Conservation (phyloP, 2,113 vertebrate genomes). For the Pleuronectes platessa region DNA sequence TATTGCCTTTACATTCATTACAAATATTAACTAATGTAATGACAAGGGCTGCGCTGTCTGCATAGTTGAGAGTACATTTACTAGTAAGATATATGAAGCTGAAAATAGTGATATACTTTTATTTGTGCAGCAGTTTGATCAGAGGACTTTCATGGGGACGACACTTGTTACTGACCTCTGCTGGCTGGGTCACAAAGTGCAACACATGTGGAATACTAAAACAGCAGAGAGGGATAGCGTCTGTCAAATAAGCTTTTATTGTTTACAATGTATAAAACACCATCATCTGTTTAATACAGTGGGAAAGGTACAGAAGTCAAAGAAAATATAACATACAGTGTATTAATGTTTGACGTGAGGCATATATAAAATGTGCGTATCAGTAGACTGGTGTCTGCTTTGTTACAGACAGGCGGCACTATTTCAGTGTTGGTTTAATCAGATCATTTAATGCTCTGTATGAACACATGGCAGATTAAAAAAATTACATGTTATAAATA, state of each 20-base stretch:
- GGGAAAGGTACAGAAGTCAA: background rate
- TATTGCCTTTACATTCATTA: too few species aligned
- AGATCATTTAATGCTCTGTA: background rate
- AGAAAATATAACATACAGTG: slow-evolving; percentile 3
- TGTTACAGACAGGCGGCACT: background rate
- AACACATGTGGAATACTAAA: background rate
- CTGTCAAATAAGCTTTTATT: slow-evolving; percentile 41
- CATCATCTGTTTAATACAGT: slow-evolving; percentile 10
- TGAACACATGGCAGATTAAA: slow-evolving; percentile 2
- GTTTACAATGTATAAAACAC: slow-evolving; percentile 51
- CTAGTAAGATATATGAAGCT: too few species aligned
- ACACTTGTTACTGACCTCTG: slow-evolving; percentile 56
- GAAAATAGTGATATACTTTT: background rate
- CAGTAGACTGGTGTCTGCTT: background rate
- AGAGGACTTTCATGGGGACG: background rate
- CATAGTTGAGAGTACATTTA: background rate
- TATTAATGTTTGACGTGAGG: slow-evolving; percentile 23
- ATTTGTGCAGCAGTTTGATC: background rate
- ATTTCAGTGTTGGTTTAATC: background rate
- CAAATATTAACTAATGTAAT: background rate
- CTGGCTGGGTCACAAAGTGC: slow-evolving; percentile 38
- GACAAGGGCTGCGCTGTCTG: background rate
- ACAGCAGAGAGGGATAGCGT: background rate
- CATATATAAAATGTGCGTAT: slow-evolving; percentile 32
- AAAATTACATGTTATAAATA: slow-evolving; percentile 12